These are phyloP conservation scores for Anarrhichthys ocellatus DNA, from an alignment of 2,113 vertebrate genomes.

Conservation along the genomic window DNA sequence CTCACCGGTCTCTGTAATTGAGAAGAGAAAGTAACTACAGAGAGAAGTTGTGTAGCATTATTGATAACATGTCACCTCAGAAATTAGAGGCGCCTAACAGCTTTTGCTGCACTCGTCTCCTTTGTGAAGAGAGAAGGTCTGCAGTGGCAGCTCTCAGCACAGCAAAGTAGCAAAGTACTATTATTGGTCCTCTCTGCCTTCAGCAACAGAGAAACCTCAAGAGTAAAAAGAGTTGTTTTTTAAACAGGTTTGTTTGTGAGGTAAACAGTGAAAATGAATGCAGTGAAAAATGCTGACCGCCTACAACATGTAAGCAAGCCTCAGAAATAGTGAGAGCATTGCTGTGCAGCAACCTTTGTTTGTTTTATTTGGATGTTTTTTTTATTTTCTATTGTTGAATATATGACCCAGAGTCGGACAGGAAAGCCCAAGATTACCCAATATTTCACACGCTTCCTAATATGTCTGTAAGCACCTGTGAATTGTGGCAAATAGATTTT, in stretches of 20 bases:
- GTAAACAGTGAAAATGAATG: slow-evolving; percentile 44
- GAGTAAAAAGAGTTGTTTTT: not conserved
- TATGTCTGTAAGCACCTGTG: slow-evolving; percentile 46
- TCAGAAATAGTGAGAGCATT: slow-evolving; percentile 7
- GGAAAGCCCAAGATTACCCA: slow-evolving; percentile 8
- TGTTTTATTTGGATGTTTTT: slow-evolving; percentile 10
- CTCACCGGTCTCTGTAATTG: slow-evolving; percentile 53
- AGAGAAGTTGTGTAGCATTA: slow-evolving; percentile 66
- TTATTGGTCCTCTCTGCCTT: slow-evolving; percentile 28
- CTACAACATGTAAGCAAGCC: slow-evolving; percentile 20
- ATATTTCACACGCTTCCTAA: slow-evolving; percentile 7
- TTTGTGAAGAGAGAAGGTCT: slow-evolving; percentile 47
- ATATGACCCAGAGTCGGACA: slow-evolving; percentile 7
- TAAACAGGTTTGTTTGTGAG: not conserved
- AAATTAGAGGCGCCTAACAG: slow-evolving; percentile 75
- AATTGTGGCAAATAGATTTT: slow-evolving; percentile 57
- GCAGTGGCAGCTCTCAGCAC: slow-evolving; percentile 40
- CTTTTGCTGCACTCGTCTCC: slow-evolving; percentile 47
- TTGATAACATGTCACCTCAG: slow-evolving; percentile 79
- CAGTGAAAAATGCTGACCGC: slow-evolving; percentile 15
- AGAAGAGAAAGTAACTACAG: slow-evolving; percentile 59
- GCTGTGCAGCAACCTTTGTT: not conserved
- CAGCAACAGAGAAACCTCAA: slow-evolving; percentile 17
- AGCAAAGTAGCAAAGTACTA: not conserved
- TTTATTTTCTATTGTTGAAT: not conserved